phyloP scores from a whole-genome alignment of 1,140 invertebrate genomes.

The Pentalonia nigronervosa region DNA sequence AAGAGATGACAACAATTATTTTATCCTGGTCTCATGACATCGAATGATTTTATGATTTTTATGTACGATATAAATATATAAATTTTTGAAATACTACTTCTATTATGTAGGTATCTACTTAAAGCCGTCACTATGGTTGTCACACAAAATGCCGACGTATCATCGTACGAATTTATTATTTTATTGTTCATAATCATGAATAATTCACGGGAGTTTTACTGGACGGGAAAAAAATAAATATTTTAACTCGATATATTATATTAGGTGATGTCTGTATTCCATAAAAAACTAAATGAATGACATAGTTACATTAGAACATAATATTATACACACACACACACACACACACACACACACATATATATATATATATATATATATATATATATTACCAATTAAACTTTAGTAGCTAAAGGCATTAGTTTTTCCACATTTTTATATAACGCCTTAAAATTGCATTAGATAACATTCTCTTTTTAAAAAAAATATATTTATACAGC shows the following conservation, averaged over 20 bases:
- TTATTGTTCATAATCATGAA: conserved; percentile 9
- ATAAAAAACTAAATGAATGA: not conserved
- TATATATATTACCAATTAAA: no score
- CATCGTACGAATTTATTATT: not conserved
- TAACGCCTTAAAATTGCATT: no score
- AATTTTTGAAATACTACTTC: not conserved
- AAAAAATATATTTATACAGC: no score
- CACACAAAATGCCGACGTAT: not conserved
- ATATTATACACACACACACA: no score
- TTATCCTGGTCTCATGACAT: not conserved
- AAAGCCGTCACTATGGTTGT: not conserved
- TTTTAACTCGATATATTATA: not conserved
- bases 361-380: no score
- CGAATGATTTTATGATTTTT: not conserved
- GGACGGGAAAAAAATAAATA: not conserved
- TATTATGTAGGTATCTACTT: not conserved
- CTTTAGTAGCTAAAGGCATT: no score
- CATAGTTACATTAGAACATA: not conserved
- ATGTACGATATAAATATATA: not conserved
- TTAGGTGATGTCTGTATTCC: not conserved
- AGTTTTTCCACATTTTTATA: no score
- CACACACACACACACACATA: no score
- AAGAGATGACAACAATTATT: not conserved
- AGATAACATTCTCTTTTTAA: no score
- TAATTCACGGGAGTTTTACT: not conserved